Percentiles rank a stretch among this genome's conserved stretches.
These are phyloP conservation scores for Hyaena hyaena DNA, from an alignment of 2,113 vertebrate genomes.

Conservation along the genomic window DNA sequence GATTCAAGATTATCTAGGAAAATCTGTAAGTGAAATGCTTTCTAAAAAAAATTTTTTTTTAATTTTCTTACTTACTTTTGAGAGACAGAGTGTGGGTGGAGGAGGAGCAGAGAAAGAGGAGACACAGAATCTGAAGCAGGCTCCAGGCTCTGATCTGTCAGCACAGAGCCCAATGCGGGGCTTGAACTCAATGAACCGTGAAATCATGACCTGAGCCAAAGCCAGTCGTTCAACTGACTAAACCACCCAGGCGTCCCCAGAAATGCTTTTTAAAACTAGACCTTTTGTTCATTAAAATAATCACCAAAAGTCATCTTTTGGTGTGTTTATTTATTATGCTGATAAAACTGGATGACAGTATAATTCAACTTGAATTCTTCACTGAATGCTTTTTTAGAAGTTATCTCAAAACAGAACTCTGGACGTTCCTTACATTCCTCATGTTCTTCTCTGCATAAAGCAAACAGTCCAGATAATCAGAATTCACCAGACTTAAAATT, in stretches of 20 bases:
- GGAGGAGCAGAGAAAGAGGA: no score
- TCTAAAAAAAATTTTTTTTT: background rate
- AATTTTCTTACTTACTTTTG: no score
- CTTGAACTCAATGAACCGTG: no score
- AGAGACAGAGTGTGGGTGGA: no score
- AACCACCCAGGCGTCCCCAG: background rate
- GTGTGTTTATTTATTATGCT: background rate
- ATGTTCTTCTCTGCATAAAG: background rate
- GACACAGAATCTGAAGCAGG: no score
- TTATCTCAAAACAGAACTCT: background rate
- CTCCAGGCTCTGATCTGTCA: no score
- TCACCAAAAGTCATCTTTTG: background rate
- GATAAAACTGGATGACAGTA: background rate
- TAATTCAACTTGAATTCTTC: background rate
- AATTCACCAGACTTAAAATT: background rate
- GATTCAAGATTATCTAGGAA: background rate
- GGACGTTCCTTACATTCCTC: background rate
- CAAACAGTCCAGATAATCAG: background rate
- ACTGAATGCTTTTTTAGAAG: background rate
- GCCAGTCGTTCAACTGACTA: no score
- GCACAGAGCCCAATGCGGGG: no score
- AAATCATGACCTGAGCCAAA: no score
- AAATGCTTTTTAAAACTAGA: background rate
- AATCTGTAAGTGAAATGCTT: background rate
- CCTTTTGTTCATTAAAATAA: background rate